Evolutionary conservation across 2,888 invertebrate genomes (phyloP).

Genomic region (Polyploca ridens): DNA sequence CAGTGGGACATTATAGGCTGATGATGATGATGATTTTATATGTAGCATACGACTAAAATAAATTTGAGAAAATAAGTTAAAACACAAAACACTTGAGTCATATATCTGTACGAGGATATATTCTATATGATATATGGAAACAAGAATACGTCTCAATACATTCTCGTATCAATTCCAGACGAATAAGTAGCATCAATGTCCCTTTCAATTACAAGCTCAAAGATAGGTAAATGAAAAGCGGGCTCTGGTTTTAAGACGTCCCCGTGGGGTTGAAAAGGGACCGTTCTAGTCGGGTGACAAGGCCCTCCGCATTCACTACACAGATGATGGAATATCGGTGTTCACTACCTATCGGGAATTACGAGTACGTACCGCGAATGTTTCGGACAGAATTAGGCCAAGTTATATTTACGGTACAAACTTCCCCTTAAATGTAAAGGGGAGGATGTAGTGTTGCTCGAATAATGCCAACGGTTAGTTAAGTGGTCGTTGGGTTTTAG

Average conservation of each 20-base stretch:
- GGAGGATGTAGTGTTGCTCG: conserved; percentile 36
- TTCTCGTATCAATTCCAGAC: conserved; percentile 69
- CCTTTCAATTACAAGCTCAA: conserved; percentile 73
- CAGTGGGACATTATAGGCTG: too few species aligned
- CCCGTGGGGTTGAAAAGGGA: conserved; percentile 63
- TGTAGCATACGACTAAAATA: too few species aligned
- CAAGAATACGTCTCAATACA: conserved; percentile 56
- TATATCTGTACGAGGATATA: too few species aligned
- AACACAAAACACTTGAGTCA: too few species aligned
- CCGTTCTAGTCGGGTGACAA: conserved; percentile 64
- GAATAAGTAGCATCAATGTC: conserved; percentile 71
- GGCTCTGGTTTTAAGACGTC: conserved; percentile 67
- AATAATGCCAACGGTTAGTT: conserved; percentile 42
- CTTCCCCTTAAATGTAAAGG: conserved; percentile 30
- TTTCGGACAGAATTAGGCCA: conserved; percentile 63
- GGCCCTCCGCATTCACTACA: conserved; percentile 57
- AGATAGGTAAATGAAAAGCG: conserved; percentile 75
- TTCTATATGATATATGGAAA: conserved; percentile 27
- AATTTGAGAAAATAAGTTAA: too few species aligned
- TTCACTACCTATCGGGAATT: conserved; percentile 64
- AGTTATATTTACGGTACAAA: conserved; percentile 50
- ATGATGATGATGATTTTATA: too few species aligned
- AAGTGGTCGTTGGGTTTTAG: conserved; percentile 48
- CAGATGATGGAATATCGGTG: conserved; percentile 75
- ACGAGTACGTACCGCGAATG: conserved; percentile 46